Percentiles rank a stretch among this genome's conserved stretches.
Conservation (phyloP, 2,113 vertebrate species). For the Cynocephalus volans region DNA sequence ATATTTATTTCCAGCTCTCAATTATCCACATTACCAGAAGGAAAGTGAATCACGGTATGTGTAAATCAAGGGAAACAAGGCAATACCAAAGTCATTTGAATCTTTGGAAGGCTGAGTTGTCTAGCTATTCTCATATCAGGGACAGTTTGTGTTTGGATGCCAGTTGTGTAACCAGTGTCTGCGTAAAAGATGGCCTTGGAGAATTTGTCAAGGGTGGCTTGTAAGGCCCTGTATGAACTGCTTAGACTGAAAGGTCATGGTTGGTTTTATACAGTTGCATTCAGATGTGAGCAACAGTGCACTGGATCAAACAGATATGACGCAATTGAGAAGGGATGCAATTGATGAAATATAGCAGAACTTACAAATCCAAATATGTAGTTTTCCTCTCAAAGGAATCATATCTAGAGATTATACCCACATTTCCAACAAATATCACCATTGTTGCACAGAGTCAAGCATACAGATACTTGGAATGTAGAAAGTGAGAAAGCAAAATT, state of each 20-base stretch:
- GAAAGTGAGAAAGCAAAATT: conserved; percentile 8
- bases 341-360: conserved; percentile 42
- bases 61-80: not conserved
- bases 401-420: not conserved
- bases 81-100: conserved; percentile 59
- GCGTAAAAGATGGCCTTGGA: conserved; percentile 20
- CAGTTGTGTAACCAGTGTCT: conserved; percentile 9
- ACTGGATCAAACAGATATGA: not conserved
- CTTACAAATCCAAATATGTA: conserved; percentile 22
- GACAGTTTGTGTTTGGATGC: conserved; percentile 25
- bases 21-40: not conserved
- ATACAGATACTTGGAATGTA: not conserved
- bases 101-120: conserved; percentile 32
- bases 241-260: conserved; percentile 18
- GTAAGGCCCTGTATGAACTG: not conserved
- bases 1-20: conserved; percentile 63
- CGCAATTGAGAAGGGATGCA: not conserved
- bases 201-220: conserved; percentile 20
- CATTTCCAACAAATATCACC: conserved; percentile 2
- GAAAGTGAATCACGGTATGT: conserved; percentile 31
- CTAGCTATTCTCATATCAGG: conserved; percentile 15
- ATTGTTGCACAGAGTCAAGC: conserved; percentile 1
- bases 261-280: conserved; percentile 2
- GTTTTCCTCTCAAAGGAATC: conserved; percentile 35
- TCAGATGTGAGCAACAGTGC: not conserved